A percentile compares a stretch with the other conserved stretches of the same genome.
Conservation (phyloP, 2,797 vertebrate genomes). For the Cichlasoma orientale region DNA sequence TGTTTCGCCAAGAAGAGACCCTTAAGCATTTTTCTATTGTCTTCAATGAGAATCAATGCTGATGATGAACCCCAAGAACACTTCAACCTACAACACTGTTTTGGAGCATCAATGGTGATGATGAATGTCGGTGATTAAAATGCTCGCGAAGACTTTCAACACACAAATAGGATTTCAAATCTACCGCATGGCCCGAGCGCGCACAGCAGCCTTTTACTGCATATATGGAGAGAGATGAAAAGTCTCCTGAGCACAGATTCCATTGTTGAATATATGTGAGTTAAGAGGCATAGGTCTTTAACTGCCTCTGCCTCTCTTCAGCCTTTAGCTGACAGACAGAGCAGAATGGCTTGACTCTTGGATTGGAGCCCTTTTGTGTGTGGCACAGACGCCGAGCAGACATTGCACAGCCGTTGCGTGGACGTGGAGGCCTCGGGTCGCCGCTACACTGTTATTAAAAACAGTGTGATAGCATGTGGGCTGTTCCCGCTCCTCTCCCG, state of each 20-base stretch:
- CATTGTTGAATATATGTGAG: constrained; percentile 1
- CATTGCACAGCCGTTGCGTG: constrained; percentile 86
- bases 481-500: constrained; percentile 75
- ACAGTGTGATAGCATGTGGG: constrained; percentile 86
- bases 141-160: neutral
- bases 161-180: neutral
- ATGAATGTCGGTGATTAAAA: neutral
- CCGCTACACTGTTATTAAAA: constrained; percentile 82
- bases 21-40: neutral
- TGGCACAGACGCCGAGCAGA: constrained; percentile 82
- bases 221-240: neutral
- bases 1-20: neutral
- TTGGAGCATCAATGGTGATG: neutral
- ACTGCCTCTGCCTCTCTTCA: constrained; percentile 51
- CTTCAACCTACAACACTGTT: neutral
- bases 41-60: neutral
- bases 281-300: constrained; percentile 47
- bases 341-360: constrained; percentile 75
- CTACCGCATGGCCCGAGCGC: neutral
- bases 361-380: constrained; percentile 68
- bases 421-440: constrained; percentile 83
- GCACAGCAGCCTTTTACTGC: neutral
- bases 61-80: neutral
- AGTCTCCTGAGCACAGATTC: neutral
- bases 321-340: constrained; percentile 72